These are phyloP conservation scores for Gisinianus flammeolus DNA, from an alignment of 2,888 invertebrate species.

Conservation along the genomic window DNA sequence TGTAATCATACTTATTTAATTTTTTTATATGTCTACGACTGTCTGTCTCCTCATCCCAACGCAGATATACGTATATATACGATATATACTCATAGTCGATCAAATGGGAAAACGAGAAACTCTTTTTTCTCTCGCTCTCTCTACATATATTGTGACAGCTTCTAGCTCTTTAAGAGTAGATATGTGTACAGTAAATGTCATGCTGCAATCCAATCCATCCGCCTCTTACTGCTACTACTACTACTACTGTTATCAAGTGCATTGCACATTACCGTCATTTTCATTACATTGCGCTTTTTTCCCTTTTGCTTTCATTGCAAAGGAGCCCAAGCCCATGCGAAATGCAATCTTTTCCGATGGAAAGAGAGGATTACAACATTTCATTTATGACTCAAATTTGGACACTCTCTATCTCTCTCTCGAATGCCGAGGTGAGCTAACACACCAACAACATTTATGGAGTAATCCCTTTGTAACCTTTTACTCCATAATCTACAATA, in stretches of 20 bases:
- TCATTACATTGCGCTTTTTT: not conserved
- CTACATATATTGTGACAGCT: not conserved
- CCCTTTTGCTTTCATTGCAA: not conserved
- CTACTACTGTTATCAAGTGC: slow-evolving; percentile 23
- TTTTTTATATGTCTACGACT: no score
- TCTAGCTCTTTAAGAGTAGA: not conserved
- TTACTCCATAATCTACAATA: not conserved
- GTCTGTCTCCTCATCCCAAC: no score
- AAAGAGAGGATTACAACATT: not conserved
- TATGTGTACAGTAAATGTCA: slow-evolving; percentile 26
- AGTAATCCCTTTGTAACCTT: slow-evolving; percentile 4
- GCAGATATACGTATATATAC: no score
- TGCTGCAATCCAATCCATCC: slow-evolving; percentile 22
- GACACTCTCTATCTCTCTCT: not conserved
- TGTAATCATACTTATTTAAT: no score
- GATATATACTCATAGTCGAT: no score
- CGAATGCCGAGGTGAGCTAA: not conserved
- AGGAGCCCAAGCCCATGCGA: not conserved
- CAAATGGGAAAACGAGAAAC: not conserved
- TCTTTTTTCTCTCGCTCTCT: no score
- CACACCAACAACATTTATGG: not conserved
- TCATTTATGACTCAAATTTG: slow-evolving; percentile 3
- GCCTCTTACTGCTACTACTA: not conserved
- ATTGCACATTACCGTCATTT: not conserved
- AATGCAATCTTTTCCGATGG: not conserved